These are phyloP conservation scores for Oryctolagus cuniculus DNA, from an alignment of 2,113 vertebrate genomes.

Conservation along the genomic window DNA sequence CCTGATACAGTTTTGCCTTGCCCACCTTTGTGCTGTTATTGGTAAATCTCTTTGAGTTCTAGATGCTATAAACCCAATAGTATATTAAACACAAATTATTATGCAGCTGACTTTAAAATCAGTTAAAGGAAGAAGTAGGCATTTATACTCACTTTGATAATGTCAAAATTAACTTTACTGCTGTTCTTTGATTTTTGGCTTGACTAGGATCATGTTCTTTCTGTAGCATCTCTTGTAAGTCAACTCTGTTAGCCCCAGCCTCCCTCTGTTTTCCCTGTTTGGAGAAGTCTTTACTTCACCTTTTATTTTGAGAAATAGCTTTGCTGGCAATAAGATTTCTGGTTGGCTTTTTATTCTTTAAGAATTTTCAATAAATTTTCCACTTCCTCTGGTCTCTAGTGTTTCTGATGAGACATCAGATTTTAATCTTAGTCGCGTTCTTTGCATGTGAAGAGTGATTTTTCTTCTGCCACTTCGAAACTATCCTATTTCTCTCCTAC, in stretches of 20 bases:
- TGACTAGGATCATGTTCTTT: neutral
- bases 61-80: neutral
- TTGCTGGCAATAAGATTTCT: neutral
- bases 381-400: neutral
- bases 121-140: neutral
- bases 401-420: neutral
- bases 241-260: neutral
- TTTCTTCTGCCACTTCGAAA: neutral
- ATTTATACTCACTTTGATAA: neutral
- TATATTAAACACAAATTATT: neutral
- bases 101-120: neutral
- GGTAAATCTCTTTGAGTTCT: neutral
- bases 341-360: neutral
- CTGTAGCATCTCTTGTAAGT: neutral
- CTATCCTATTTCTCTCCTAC: neutral
- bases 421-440: neutral
- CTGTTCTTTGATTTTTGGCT: neutral
- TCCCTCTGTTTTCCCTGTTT: neutral
- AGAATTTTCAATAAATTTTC: neutral
- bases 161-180: neutral
- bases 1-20: neutral
- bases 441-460: neutral
- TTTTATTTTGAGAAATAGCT: neutral
- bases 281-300: neutral
- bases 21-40: neutral